Base-by-base conservation (phyloP, 2,888 invertebrate species). In the Chymomyza procnemis region DNA sequence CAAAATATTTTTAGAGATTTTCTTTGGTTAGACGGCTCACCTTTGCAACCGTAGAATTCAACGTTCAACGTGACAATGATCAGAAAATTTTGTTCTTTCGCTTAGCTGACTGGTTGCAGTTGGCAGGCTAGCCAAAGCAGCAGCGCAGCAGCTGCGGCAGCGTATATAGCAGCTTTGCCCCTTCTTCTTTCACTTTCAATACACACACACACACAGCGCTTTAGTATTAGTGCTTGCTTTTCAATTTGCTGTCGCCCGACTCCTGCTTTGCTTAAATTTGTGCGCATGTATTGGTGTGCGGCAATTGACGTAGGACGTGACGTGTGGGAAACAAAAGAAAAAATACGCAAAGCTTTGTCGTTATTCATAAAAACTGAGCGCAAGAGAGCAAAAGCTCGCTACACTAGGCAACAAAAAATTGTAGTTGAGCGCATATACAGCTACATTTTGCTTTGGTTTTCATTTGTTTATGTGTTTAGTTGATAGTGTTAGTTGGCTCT, bases 31-130 rank as follows among this genome's bases (percentile, higher is more conserved):
- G 81, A 80, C 85, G 80, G 86, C 83, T 83, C 83, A 83, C 83
- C 83, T 84, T 89, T 87, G 89, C 90, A 90, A 91, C 91, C 90
- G 90, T 86, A 90, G 89, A 90, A 90, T 89, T 89, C 90, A 90
- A 90, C 91, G 90, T 89, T 88, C 89, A 90, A 91, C 90, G 90
- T 83, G 89, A 91, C 90, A 91, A 91, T 91, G 91, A 91, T 90
- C 89, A 85, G 79, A 88, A 88, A 86, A 81, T 75, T 75, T 71
- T 87, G 80, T 90, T 88, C 80, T 87, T 16, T 84, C 78, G 70
- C 63, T 73, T 79, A 64, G 54, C 21, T 54, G 80, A 22, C 21
- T 54, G 80, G 78, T 78, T 82, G 80, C 81, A 82, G 75, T 77
- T 74, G 75, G 63, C 69, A 48, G 70, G 61, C 62, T 58, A 64